These are phyloP conservation scores for Phenganax marumi DNA, from an alignment of 92 coral and sea anemone species.

Conservation along the genomic window DNA sequence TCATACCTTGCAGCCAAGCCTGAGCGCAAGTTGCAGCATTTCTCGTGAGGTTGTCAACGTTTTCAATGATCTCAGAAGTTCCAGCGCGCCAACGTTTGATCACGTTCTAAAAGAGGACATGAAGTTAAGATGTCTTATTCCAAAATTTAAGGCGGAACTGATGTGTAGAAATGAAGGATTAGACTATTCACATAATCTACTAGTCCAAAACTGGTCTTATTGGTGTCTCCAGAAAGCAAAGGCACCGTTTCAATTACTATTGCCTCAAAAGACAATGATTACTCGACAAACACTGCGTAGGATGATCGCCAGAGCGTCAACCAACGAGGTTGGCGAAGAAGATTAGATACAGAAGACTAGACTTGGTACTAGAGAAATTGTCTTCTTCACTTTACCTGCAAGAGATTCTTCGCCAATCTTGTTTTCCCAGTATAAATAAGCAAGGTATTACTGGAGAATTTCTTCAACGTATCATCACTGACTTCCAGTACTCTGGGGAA, in stretches of 20 bases:
- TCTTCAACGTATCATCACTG: constrained; percentile 58
- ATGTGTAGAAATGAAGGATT: background rate
- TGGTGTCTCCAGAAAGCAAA: too few relatives aligned
- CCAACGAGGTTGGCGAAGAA: background rate
- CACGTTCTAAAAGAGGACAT: constrained; percentile 60
- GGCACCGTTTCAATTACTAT: too few relatives aligned
- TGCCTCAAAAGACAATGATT: too few relatives aligned
- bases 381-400: constrained; percentile 64
- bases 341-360: background rate
- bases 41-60: constrained; percentile 67
- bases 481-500: constrained; percentile 56
- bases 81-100: constrained; percentile 89
- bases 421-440: constrained; percentile 87
- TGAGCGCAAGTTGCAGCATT: constrained; percentile 81
- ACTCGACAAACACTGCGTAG: too few relatives aligned
- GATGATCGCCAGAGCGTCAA: too few relatives aligned
- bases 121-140: background rate
- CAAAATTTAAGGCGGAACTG: background rate
- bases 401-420: constrained; percentile 83
- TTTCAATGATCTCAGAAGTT: constrained; percentile 73
- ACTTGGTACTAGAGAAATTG: background rate
- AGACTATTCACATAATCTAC: too few relatives aligned
- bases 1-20: constrained; percentile 74
- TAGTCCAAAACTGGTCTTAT: too few relatives aligned
- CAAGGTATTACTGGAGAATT: constrained; percentile 60